Conservation (phyloP, 2,113 vertebrate genomes). For the Pelecanus crispus region DNA sequence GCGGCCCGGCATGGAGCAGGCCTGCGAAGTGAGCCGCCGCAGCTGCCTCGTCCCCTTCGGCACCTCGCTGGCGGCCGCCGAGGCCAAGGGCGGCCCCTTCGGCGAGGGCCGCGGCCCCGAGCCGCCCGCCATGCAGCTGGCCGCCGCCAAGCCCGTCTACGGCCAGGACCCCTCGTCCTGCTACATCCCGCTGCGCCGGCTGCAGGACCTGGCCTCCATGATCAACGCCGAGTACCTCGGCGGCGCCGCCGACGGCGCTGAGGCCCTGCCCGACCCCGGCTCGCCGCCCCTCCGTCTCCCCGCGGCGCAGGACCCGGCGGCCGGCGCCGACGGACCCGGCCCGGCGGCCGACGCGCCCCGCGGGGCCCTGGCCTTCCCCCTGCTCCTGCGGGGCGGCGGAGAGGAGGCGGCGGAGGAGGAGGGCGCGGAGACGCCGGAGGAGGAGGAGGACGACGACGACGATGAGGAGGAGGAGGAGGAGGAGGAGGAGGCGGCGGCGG, state of each 20-base stretch:
- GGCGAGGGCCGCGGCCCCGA: conserved; percentile 76
- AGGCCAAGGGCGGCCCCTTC: conserved; percentile 73
- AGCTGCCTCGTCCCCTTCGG: conserved; percentile 75
- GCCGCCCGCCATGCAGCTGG: conserved; percentile 72
- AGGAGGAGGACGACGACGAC: conserved; percentile 44
- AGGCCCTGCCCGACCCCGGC: conserved; percentile 66
- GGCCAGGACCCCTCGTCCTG: conserved; percentile 76
- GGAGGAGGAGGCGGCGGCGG: background rate
- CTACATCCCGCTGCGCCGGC: conserved; percentile 83
- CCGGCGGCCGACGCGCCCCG: background rate
- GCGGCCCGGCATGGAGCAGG: conserved; percentile 83
- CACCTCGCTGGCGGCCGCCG: conserved; percentile 72
- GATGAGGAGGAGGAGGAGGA: conserved; percentile 40
- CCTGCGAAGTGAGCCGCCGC: conserved; percentile 77
- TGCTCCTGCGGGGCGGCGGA: background rate
- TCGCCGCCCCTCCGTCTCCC: conserved; percentile 48
- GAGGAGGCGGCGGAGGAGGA: background rate
- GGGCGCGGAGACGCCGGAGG: conserved; percentile 37
- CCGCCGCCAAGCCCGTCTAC: conserved; percentile 72
- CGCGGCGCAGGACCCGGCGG: background rate
- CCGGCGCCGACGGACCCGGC: background rate
- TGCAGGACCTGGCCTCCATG: conserved; percentile 88
- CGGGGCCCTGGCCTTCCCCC: background rate
- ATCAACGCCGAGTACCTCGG: conserved; percentile 80
- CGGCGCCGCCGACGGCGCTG: conserved; percentile 70